Evolutionary conservation across 2,888 invertebrate genomes (phyloP), one percentile per base, ranked within the genome.

Genomic region (Mantis religiosa): DNA sequence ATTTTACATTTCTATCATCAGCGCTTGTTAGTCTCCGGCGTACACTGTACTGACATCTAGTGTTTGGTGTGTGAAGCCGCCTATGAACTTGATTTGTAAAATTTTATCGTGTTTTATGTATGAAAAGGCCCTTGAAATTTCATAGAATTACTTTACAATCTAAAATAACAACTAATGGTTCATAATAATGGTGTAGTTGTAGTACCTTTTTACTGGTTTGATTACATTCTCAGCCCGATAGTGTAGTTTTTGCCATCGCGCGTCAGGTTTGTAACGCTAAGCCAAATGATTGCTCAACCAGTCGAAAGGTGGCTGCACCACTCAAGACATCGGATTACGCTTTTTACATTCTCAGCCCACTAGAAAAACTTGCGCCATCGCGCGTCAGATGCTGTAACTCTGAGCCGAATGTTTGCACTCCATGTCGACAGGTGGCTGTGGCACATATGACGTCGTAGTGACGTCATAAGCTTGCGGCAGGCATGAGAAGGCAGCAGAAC

Each of bases 61-160:
- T 71, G 54, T 20, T 25, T 20, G 25, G 0, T 20, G 3, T 6
- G 3, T 20, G 20, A 20, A 71, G 20, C 25, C 0, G 54, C 54
- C 4, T 71, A 20, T 71, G 8, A 71, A 25, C 2, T 14, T 54
- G 15, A 71, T 71, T 8, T 41, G 1, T 41, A 9, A 1, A 12
- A 12, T 12, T 41, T 41, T 41, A 41, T 12, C 41, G 41, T 12
- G 41, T 12, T 41, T 41, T 41, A 9, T 41, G 41, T 41, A 41
- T 41, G 41, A 41, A 41, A 41, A 41, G 1, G 6, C 12, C 41
- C 1, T 41, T 41, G 2, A 41, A 12, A 41, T 1, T 41, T 41
- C 12, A 2, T 12, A 2, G 1, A 12, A 1, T 1, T 12, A 12
- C 41, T 41, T 12, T 9, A 12, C 1, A 41, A 1, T 0, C 1